Evolutionary conservation across 1,140 invertebrate genomes (phyloP).

Genomic region (Mycetomoellerius zeteki): DNA sequence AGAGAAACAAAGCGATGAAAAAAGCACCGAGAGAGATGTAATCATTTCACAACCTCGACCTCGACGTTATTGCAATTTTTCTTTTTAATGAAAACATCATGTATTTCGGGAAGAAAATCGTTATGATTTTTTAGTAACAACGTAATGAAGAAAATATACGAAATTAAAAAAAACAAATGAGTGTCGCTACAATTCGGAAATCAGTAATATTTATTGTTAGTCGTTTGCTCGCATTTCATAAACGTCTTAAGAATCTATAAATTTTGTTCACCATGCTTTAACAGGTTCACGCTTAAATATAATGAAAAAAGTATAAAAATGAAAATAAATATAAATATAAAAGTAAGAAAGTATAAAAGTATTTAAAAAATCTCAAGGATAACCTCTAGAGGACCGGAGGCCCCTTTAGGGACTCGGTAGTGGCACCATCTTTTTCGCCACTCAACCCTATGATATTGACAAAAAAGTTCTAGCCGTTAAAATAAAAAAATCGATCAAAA

Average conservation of each 20-base stretch:
- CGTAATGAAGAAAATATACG: background rate
- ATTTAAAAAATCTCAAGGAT: background rate
- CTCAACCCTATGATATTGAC: too few relatives aligned
- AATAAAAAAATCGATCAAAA: too few relatives aligned
- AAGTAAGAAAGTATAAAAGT: background rate
- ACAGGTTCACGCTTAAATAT: background rate
- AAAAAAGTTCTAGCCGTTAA: too few relatives aligned
- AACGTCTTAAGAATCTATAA: background rate
- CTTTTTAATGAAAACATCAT: background rate
- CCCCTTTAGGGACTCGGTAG: too few relatives aligned
- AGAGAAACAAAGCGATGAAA: conserved; percentile 4
- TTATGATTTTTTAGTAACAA: background rate
- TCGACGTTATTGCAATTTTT: background rate
- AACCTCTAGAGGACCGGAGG: too few relatives aligned
- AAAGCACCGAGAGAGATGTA: background rate
- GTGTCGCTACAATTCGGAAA: background rate
- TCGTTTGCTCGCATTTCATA: conserved; percentile 20
- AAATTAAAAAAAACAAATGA: conserved; percentile 18
- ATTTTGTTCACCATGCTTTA: background rate
- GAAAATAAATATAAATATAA: background rate
- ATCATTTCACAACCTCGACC: background rate
- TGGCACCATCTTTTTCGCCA: too few relatives aligned
- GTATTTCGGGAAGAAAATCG: background rate
- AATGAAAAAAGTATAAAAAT: background rate
- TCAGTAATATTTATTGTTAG: background rate